Evolutionary conservation across 2,888 invertebrate genomes (phyloP).

Genomic region (Hyposoter didymator): DNA sequence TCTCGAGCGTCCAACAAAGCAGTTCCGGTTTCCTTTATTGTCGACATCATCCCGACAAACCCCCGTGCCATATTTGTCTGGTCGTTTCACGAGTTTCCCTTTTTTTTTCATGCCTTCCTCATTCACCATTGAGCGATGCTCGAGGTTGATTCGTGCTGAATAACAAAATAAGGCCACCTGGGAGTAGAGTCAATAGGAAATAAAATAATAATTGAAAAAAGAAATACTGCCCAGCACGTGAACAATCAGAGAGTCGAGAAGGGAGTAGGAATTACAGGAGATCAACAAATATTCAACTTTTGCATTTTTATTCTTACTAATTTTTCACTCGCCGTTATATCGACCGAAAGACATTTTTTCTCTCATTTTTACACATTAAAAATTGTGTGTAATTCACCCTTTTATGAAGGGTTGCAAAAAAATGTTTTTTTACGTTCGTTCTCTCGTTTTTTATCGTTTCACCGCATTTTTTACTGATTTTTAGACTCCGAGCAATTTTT

Average conservation of each 20-base stretch:
- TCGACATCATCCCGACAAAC: conserved; percentile 19
- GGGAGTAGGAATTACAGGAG: neutral
- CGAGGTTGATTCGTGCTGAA: conserved; percentile 26
- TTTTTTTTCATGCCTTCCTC: conserved; percentile 7
- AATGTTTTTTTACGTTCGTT: too few relatives aligned
- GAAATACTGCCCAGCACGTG: conserved; percentile 31
- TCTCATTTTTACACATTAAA: neutral
- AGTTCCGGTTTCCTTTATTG: conserved; percentile 56
- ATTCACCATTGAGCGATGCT: conserved; percentile 40
- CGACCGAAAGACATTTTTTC: neutral
- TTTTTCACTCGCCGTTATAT: neutral
- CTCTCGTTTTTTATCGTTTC: too few relatives aligned
- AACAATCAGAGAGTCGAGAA: neutral
- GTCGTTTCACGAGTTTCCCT: conserved; percentile 51
- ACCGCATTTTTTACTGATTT: too few relatives aligned
- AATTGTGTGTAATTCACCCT: neutral
- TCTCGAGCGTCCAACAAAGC: conserved; percentile 51
- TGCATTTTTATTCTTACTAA: neutral
- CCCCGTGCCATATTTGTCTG: conserved; percentile 44
- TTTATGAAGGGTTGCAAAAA: neutral
- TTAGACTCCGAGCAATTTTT: neutral
- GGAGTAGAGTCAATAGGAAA: conserved; percentile 22
- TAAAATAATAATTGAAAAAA: conserved; percentile 20
- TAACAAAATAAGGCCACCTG: conserved; percentile 56
- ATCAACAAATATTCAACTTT: neutral